Base-by-base conservation (phyloP, 2,888 invertebrate species). In the Cyrtodaria siliqua region DNA sequence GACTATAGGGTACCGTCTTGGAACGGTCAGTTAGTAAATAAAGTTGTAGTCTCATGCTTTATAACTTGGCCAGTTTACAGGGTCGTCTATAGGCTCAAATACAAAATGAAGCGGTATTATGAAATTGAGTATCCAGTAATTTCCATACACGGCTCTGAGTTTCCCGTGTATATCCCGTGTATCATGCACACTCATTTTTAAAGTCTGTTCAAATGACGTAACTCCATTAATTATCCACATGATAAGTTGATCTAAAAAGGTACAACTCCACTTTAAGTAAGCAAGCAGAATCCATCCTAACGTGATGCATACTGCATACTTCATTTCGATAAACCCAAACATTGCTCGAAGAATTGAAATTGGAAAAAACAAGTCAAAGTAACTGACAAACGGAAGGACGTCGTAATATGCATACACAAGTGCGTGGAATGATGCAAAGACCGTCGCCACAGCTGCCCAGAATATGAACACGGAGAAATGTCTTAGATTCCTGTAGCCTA, bases 401-500 rank as follows among this genome's bases (percentile, higher is more conserved):
- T 71, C 69, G 16, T 59, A 33, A 38, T 68, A 75, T n/a, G 40
- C 26, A 26, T 62, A 77, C 0, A 66, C 66, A 2, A 84, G 4
- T 12, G 67, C 74, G 53, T 87, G 83, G 9, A 86, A 12, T 2
- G 84, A 62, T 20, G 86, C 84, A 69, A 86, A 91, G 16, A 79
- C 49, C 24, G 84, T 84, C 2, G 82, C 84, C 6, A 88, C 33
- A 16, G 70, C 66, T 1, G 86, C 78, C 88, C 90, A 92, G 63
- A 91, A 85, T 12, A 83, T 75, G 67, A 91, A 91, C 20, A 90
- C 85, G 33, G 86, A 70, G 60, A 91, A 92, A 75, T 90, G 87
- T 23, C 91, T 85, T 56, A 89, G 87, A 79, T 92, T 92, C n/a
- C 84, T 64, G 63, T 86, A 87, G 1, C 92, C 92, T 14, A 92